Conservation (phyloP, 1,140 invertebrate genomes). For the Ceratosolen fusciceps region DNA sequence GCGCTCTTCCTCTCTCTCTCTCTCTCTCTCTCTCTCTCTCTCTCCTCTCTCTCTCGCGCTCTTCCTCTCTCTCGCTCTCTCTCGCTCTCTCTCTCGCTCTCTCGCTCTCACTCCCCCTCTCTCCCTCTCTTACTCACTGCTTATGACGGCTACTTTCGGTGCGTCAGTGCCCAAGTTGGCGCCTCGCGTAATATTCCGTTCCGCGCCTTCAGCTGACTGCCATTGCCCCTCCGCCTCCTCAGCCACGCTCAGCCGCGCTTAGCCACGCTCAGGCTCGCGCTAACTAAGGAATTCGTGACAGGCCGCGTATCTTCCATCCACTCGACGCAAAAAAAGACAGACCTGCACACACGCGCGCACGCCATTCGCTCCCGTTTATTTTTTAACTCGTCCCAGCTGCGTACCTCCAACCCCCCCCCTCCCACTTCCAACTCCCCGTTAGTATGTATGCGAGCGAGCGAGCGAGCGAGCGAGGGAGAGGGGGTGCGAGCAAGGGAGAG, state of each 20-base stretch:
- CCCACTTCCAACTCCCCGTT: no score
- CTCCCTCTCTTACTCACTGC: no score
- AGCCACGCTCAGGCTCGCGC: background rate
- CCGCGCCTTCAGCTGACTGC: background rate
- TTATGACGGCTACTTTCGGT: background rate
- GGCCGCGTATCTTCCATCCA: background rate
- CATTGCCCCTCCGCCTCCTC: background rate
- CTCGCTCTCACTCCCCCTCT: no score
- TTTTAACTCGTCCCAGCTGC: no score
- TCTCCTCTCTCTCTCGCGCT: no score
- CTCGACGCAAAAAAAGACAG: background rate
- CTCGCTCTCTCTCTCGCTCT: no score
- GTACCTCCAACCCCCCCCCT: no score
- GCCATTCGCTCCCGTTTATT: background rate
- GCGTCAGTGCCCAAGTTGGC: background rate
- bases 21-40: no score
- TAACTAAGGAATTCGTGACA: background rate
- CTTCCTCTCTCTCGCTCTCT: no score
- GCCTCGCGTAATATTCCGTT: slow-evolving; percentile 1
- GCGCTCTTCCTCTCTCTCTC: no score
- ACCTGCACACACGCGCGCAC: background rate
- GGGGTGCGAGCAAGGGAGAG: background rate
- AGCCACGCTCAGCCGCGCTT: background rate
- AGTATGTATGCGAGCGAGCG: no score
- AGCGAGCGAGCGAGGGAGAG: no score